Percentiles rank a stretch among this genome's conserved stretches.
Evolutionary conservation across 2,113 vertebrate species (phyloP).

Genomic region (Oreochromis tanganicae): DNA sequence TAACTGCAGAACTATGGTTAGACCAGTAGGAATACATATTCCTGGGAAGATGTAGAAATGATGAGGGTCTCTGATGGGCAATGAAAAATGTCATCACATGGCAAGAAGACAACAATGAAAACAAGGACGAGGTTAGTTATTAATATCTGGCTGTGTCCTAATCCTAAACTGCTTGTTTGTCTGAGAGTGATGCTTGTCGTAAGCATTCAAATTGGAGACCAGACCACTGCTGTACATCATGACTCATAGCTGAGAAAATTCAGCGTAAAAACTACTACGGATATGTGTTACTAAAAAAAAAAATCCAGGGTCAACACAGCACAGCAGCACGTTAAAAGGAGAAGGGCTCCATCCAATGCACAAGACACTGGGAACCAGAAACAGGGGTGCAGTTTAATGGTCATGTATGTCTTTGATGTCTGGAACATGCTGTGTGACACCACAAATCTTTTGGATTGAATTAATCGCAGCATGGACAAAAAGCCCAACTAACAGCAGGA

Average conservation of each 20-base stretch:
- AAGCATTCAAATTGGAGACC: not conserved
- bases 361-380: not conserved
- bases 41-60: not conserved
- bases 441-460: not conserved
- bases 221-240: not conserved
- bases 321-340: not conserved
- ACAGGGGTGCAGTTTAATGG: not conserved
- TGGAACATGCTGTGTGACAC: not conserved
- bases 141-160: not conserved
- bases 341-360: not conserved
- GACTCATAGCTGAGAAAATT: not conserved
- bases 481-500: not conserved
- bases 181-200: not conserved
- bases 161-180: not conserved
- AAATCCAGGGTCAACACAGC: not conserved
- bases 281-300: not conserved
- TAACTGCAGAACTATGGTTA: not conserved
- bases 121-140: not conserved
- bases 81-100: not conserved
- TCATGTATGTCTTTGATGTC: not conserved
- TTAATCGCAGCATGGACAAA: not conserved
- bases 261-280: not conserved
- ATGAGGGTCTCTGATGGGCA: not conserved
- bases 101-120: not conserved
- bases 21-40: not conserved